Base-by-base conservation (phyloP, 1,140 invertebrate species). In the Drosophila prosaltans region DNA sequence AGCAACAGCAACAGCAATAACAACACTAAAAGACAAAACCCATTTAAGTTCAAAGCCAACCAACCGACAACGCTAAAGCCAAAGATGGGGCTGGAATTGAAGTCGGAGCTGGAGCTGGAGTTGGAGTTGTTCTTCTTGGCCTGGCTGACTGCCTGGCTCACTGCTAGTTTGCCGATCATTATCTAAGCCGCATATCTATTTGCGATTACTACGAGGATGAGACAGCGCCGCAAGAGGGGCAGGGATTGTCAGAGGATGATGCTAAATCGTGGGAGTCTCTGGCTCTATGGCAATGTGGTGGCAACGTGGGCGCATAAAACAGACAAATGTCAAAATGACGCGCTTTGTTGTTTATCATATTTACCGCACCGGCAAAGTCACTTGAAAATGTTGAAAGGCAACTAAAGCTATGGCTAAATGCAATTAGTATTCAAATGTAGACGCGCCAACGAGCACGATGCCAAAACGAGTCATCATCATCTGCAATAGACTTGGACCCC, bases 301-400 rank as follows among this genome's bases (percentile, higher is more conserved):
- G 74, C 79, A 83, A 83, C 70, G 83, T 86, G 84, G 84, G 80
- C 84, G 83, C 82, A 82, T 79, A 68, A 81, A 77, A 66, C 84
- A 86, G 83, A 76, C 80, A 89, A 89, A 89, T 89, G 80, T 89
- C 84, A 89, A 89, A 90, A 79, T 89, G 84, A 90, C 80, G 84
- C 84, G 80, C 84, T 89, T 89, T 89, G 84, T 89, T 90, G 84
- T 89, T 89, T 84, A 89, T 89, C 84, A 89, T 89, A 89, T 89
- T 89, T 89, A 84, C 84, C 84, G 84, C 84, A 80, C 32, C 32
- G 32, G 32, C 32, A 36, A 36, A 36, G 32, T 36, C 32, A 36
- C 32, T 36, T 2, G 32, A 36, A 36, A 36, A 36, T 36, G 32
- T 36, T 36, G 10, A 40, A 55, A 36, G 61, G 60, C 69, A 40